phyloP scores from a whole-genome alignment of 2,888 invertebrate genomes.

The Psylliodes chrysocephalus region DNA sequence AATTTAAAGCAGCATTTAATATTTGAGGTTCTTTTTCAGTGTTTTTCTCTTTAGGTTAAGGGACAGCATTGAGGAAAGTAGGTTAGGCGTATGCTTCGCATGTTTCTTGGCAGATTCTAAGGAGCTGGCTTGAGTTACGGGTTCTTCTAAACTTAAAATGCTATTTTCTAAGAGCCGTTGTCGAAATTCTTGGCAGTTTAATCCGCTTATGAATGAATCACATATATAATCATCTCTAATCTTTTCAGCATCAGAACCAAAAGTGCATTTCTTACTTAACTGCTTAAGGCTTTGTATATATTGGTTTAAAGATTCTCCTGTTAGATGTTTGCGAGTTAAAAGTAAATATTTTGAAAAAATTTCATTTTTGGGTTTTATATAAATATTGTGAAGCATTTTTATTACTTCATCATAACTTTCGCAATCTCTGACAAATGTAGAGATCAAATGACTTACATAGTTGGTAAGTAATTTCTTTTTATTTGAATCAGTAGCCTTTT shows the following conservation, averaged over 20 bases:
- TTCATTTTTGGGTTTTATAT: not conserved
- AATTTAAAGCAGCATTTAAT: too few relatives aligned
- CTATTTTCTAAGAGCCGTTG: slow-evolving; percentile 6
- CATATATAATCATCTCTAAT: slow-evolving; percentile 24
- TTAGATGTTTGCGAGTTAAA: not conserved
- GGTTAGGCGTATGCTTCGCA: too few relatives aligned
- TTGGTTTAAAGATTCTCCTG: slow-evolving; percentile 11
- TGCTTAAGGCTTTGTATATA: slow-evolving; percentile 12
- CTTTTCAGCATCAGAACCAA: slow-evolving; percentile 10
- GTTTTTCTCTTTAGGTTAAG: too few relatives aligned
- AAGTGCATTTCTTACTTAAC: slow-evolving; percentile 8
- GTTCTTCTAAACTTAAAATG: not conserved
- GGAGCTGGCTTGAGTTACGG: not conserved
- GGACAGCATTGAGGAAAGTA: too few relatives aligned
- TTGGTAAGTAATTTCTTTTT: slow-evolving; percentile 15
- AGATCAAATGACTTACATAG: slow-evolving; percentile 4
- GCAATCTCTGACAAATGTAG: not conserved
- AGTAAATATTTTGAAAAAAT: not conserved
- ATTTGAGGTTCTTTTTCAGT: too few relatives aligned
- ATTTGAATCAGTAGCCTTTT: not conserved
- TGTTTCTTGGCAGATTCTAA: not conserved
- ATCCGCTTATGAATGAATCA: slow-evolving; percentile 22
- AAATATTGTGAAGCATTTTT: not conserved
- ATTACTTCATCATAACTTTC: not conserved
- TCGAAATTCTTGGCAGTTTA: not conserved